Evolutionary conservation across 2,797 vertebrate genomes (phyloP), one percentile per base, ranked within the genome.

Genomic region (Neopelma chrysocephalum): DNA sequence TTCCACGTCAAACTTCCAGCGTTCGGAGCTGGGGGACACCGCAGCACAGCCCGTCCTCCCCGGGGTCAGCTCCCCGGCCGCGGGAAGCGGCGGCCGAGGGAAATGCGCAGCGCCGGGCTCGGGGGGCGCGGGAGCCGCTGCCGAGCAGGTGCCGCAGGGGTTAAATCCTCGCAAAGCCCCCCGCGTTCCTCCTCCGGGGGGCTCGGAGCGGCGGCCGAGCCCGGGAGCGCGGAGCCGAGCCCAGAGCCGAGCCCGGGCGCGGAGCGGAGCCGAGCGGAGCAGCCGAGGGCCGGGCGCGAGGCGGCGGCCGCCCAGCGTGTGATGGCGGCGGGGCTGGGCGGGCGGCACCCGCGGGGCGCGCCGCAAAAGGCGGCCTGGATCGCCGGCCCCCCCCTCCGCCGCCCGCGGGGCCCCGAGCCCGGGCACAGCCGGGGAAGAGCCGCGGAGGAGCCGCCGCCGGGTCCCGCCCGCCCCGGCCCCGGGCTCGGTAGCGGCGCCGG

Each of bases 301-400:
- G 94, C 56, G 93, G 93, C 81, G 65, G 93, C 78, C 57, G 96
- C 95, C 94, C 94, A 73, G 91, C 97, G 93, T 97, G 97, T 97
- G 97, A 97, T 96, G 92, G 83, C 91, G 76, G 97, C 95, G 85
- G 94, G 94, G 96, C 93, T 64, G 95, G 68, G 95, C 95, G 80
- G 95, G 96, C 71, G 91, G 96, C 76, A 78, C 86, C 86, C 70
- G 88, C 66, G 88, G 96, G 96, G 96, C 88, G 89, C 73, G 94
- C 93, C 90, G 97, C 96, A 98, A 98, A 97, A 98, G 96, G 91
- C 95, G 98, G 98, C 97, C 97, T 97, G 98, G 98, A 98, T 98
- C 92, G 47, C 45, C 54, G 15, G 36, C 47, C 47, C 31, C 42
- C 62, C 32, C n/a, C 45, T n/a, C 65, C 43, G 42, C 60, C 23